Conservation (phyloP, 2,888 invertebrate species). For the Plutella xylostella region DNA sequence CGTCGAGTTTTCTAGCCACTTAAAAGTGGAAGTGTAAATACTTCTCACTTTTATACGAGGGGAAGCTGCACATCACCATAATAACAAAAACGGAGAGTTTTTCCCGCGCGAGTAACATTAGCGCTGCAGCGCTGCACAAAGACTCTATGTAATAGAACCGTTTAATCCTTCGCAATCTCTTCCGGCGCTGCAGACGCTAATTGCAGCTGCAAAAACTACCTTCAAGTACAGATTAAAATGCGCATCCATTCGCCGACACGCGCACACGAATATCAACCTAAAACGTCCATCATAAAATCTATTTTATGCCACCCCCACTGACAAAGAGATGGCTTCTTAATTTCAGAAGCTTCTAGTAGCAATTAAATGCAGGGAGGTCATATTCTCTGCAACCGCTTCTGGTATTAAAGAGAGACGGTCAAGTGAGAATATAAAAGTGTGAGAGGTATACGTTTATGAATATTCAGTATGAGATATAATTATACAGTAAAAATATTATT, state of each 20-base stretch:
- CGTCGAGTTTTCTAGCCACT: too few relatives aligned
- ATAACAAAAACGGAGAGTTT: too few relatives aligned
- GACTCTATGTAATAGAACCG: conserved; percentile 43
- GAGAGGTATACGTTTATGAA: too few relatives aligned
- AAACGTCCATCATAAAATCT: conserved; percentile 14
- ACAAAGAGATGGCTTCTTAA: conserved; percentile 27
- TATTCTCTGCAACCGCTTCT: conserved; percentile 24
- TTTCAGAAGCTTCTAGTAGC: conserved; percentile 31
- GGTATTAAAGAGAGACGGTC: neutral
- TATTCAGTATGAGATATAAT: too few relatives aligned
- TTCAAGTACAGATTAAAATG: conserved; percentile 49
- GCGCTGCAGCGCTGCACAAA: conserved; percentile 20
- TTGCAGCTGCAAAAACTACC: conserved; percentile 46
- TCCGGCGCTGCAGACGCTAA: conserved; percentile 38
- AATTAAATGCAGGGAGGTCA: conserved; percentile 42
- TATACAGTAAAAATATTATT: too few relatives aligned
- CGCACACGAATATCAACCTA: too few relatives aligned
- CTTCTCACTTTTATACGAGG: too few relatives aligned
- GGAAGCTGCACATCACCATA: too few relatives aligned
- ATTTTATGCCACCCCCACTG: conserved; percentile 21
- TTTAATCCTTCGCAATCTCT: conserved; percentile 51
- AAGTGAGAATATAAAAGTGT: neutral
- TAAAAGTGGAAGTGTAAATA: too few relatives aligned
- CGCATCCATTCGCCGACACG: conserved; percentile 29
- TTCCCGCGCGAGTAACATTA: too few relatives aligned